Evolutionary conservation across 2,113 vertebrate genomes (phyloP), one percentile per base, ranked within the genome.

Genomic region (Caranx ignobilis): DNA sequence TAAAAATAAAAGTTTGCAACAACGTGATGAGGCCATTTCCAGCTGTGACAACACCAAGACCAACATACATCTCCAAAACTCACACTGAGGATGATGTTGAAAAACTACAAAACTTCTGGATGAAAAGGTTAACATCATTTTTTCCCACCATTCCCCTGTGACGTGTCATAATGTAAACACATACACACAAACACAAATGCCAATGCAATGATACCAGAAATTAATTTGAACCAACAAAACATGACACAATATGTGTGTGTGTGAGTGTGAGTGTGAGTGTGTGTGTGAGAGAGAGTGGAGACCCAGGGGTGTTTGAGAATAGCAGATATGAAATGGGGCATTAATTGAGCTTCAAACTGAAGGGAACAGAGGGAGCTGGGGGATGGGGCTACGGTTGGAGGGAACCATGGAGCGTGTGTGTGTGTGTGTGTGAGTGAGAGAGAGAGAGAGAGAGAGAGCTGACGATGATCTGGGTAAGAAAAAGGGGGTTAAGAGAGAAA

Each of bases 271-370:
- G 64, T 63, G 48, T 57, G 60, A 62, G 54, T 57, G 41, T 63
- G 67, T 72, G 67, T 66, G 65, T 48, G 57, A 31, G 18, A 11
- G 21, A 18, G 57, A 73, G 65, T 56, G 63, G 34, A 75, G 76
- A 65, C 82, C 89, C 63, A 70, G 72, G 91, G 84, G 75, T 73
- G 85, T 75, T 73, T 91, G 75, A 79, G 75, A 82, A 86, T 83
- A 85, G 60, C 85, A 91, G 88, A 91, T 89, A 92, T 87, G 88
- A 84, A 93, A 89, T 60, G 32, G 83, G 90, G 87, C 90, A 94
- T 93, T 95, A 91, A 93, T 94, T 93, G 91, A 94, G 85, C 91
- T 88, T 84, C 86, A 88, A 91, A 85, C 88, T 87, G 60, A 85
- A 90, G 89, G 90, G 89, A 84, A 78, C 75, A 83, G 64, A 71